Base-by-base conservation (phyloP, 2,797 vertebrate genomes). In the Podargus strigoides region DNA sequence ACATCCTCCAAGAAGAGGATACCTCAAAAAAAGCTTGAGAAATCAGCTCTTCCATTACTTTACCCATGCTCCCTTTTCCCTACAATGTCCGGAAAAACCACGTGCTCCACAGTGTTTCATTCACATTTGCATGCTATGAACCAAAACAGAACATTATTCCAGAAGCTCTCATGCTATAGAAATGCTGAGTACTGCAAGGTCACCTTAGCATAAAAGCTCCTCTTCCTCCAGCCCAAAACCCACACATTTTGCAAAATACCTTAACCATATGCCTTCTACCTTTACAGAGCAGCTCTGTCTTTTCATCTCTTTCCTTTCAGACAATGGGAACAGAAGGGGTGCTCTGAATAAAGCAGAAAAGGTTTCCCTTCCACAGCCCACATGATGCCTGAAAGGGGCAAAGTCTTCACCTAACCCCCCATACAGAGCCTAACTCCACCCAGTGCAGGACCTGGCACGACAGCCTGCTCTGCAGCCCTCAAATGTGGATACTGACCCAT, bases 51-150 rank as follows among this genome's bases (percentile, higher is more conserved):
- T 30, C 22, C 2, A 0, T 39, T 52, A 32, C 20, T 69, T 74
- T 46, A 55, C 22, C 6, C 16, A 1, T 13, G 44, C 32, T 69
- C n/a, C 34, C 42, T 66, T 66, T 72, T 46, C 21, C 41, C 12
- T 39, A 6, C 0, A 1, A 47, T 2, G 7, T 18, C 55, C 0
- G 0, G 11, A 88, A 77, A 47, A 77, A 42, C 70, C 12, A 2
- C 18, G n/a, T 0, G 4, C 32, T 68, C 46, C 59, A 27, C 17
- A 62, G 66, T 12, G 8, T 44, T 42, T 41, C 13, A 9, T 32
- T 28, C 69, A 23, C 3, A 0, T 46, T 30, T 10, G 3, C 32
- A 37, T 12, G 26, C 20, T 14, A 7, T 6, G 14, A 39, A 52
- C 46, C 60, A 62, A 19, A 46, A 49, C 27, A 19, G n/a, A 42